A percentile compares a stretch with the other conserved stretches of the same genome.
phyloP scores from a whole-genome alignment of 2,888 invertebrate species.

The Malthinus flaveolus region DNA sequence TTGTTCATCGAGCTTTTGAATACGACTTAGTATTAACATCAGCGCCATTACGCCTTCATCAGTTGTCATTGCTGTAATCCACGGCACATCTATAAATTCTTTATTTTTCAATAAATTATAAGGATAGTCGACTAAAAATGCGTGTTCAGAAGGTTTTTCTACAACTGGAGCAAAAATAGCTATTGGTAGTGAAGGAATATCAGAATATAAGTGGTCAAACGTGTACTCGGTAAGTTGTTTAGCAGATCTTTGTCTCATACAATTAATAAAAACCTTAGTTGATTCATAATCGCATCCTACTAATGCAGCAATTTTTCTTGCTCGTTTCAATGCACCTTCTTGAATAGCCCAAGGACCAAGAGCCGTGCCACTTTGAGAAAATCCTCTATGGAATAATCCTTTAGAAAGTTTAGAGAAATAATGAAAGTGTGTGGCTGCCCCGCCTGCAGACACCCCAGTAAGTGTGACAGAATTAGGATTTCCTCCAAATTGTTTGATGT shows the following conservation, averaged over 20 bases:
- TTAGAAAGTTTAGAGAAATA: constrained; percentile 58
- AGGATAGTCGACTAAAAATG: constrained; percentile 69
- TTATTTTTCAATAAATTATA: constrained; percentile 63
- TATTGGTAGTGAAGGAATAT: constrained; percentile 54
- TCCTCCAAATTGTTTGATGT: constrained; percentile 62
- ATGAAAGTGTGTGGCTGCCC: constrained; percentile 71
- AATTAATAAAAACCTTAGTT: constrained; percentile 62
- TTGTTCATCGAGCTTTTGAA: constrained; percentile 47
- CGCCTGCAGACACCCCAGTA: constrained; percentile 70
- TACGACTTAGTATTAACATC: background rate
- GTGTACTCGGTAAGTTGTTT: constrained; percentile 60
- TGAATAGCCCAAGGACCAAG: constrained; percentile 61
- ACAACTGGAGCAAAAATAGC: constrained; percentile 44
- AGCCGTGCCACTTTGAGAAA: constrained; percentile 71
- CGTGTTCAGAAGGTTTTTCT: constrained; percentile 52
- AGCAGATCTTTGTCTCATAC: constrained; percentile 63
- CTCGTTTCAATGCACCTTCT: constrained; percentile 60
- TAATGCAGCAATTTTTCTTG: constrained; percentile 60
- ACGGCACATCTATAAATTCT: constrained; percentile 66
- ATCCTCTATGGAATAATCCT: constrained; percentile 61
- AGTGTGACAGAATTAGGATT: constrained; percentile 67
- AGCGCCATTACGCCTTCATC: constrained; percentile 63
- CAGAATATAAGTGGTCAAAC: constrained; percentile 60
- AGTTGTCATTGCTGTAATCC: constrained; percentile 68
- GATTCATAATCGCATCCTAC: constrained; percentile 65